Evolutionary conservation across 35 echinoderm and acorn worm species (phyloP), one percentile per base, ranked within the genome.

Genomic region (Anneissia japonica): DNA sequence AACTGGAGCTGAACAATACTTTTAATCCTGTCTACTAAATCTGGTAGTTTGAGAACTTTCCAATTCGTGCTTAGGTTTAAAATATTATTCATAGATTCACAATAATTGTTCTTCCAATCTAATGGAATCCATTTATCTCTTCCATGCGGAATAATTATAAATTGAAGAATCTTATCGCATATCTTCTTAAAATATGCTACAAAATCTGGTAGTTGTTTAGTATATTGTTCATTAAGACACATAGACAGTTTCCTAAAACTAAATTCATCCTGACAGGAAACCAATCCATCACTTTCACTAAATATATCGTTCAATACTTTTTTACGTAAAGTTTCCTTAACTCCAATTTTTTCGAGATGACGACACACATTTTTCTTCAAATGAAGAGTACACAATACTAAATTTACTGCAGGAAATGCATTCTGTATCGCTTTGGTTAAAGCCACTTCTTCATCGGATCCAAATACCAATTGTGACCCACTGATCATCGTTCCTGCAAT

Each of bases 381-480:
- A 31, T 88, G 86, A n/a, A 76, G 14, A 0, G 35, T 31, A 78
- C 34, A 45, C 30, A 79, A 46, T 31, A 77, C 74, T 55, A 30
- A 51, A 17, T 55, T 39, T 41, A 46, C 32, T 3, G 37, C 13
- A 46, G 86, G 86, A 39, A 88, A 88, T 11, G 76, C 80, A n/a
- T 81, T 19, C 31, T 88, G 10, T 0, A 80, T 35, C 14, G 86
- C 86, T 39, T 88, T 88, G 0, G 86, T 88, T 26, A 88, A 7
- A 31, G 86, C 86, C 31, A 31, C 78, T 43, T 88, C 86, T 55
- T 88, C 86, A 88, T 80, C 86, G 0, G 86, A 80, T 5, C 86
- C 86, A 33, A 88, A 31, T 13, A 86, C 34, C 30, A 87, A 38
- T 37, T 78, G 30, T 12, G 51, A 9, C 11, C 51, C 51, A 34